phyloP scores from a whole-genome alignment of 2,888 invertebrate species.

The Cryptocheilus praepositus region DNA sequence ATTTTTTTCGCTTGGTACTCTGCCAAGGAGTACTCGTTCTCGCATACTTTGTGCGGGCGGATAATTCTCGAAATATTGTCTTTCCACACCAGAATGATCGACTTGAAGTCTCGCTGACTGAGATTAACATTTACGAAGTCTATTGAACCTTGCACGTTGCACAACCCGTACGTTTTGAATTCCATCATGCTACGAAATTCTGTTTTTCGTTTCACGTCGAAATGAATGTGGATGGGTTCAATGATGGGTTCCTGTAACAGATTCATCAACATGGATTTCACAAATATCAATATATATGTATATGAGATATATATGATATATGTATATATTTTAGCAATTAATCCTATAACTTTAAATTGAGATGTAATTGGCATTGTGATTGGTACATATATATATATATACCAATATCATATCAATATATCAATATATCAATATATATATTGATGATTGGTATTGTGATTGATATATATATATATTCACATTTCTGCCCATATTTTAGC shows the following conservation, averaged over 20 bases:
- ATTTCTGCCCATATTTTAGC: too few species aligned
- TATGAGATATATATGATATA: too few species aligned
- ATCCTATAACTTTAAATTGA: too few species aligned
- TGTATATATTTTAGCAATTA: too few species aligned
- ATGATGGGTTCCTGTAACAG: constrained; percentile 86
- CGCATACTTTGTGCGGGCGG: constrained; percentile 23
- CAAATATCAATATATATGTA: too few species aligned
- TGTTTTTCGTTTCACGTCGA: constrained; percentile 83
- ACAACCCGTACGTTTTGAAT: constrained; percentile 66
- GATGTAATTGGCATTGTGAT: too few species aligned
- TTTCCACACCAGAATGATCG: constrained; percentile 82
- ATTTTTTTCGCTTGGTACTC: constrained; percentile 33
- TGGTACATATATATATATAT: too few species aligned
- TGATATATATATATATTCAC: too few species aligned
- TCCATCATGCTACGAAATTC: constrained; percentile 71
- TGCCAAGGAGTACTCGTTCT: constrained; percentile 27
- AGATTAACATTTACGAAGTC: constrained; percentile 82
- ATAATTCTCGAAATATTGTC: constrained; percentile 80
- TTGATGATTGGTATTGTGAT: too few species aligned
- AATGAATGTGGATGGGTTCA: constrained; percentile 83
- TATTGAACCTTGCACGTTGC: constrained; percentile 81
- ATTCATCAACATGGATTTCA: too few species aligned
- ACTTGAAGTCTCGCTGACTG: constrained; percentile 85
- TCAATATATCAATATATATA: too few species aligned
- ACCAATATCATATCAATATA: too few species aligned